Evolutionary conservation across 2,113 vertebrate genomes (phyloP).

Genomic region (Mohoua ochrocephala): DNA sequence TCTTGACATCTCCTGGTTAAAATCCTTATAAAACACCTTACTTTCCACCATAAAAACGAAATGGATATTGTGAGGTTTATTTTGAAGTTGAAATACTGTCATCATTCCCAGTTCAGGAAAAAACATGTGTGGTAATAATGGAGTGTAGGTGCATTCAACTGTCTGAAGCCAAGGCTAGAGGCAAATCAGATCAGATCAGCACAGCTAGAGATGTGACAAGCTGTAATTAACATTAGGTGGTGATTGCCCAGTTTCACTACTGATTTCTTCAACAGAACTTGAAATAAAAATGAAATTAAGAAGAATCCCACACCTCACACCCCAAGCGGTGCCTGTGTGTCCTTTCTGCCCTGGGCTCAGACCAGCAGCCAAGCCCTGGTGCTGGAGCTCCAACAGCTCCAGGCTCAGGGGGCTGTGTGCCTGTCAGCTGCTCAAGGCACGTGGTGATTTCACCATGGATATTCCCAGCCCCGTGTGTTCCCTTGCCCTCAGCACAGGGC

Average conservation of each 20-base stretch:
- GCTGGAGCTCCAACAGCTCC: neutral
- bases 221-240: neutral
- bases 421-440: rapidly evolving
- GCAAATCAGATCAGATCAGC: constrained; percentile 8
- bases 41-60: neutral
- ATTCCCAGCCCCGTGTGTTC: rapidly evolving
- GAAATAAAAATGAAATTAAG: neutral
- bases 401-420: neutral
- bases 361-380: neutral
- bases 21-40: neutral
- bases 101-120: neutral
- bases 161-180: neutral
- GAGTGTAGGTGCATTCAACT: neutral
- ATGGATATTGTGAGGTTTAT: neutral
- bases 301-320: rapidly evolving
- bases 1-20: neutral
- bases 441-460: neutral
- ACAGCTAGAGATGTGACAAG: neutral
- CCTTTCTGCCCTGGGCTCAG: neutral
- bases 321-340: neutral
- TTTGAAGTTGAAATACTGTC: neutral
- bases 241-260: neutral
- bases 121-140: neutral
- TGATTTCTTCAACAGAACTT: neutral
- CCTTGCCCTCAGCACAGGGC: neutral